Evolutionary conservation across 2,797 vertebrate genomes (phyloP), one percentile per base, ranked within the genome.

Genomic region (Bradypodion pumilum): DNA sequence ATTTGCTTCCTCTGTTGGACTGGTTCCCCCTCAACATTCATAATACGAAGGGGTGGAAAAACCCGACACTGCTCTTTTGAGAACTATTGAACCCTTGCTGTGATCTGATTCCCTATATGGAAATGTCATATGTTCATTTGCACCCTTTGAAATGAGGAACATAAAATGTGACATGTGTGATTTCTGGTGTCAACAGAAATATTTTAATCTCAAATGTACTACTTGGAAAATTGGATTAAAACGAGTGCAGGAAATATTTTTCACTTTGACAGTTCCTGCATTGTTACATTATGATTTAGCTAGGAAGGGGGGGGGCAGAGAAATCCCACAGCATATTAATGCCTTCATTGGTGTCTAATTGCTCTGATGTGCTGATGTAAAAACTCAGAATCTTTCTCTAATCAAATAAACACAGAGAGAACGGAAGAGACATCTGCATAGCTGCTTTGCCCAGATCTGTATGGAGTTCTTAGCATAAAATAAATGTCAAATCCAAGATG

Each of bases 171-270:
- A 21, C 32, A 44, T 42, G 27, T 73, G 40, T 46, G 70, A 42
- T 73, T 29, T 29, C 12, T 46, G 42, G n/a, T n/a, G n/a, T n/a
- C n/a, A n/a, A n/a, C n/a, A n/a, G n/a, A n/a, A n/a, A n/a, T n/a
- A 15, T 81, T 86, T 90, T 88, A 87, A 86, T 91, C 88, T 86
- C 82, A 84, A 87, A 88, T 74, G 90, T 89, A 90, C 74, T 89
- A 78, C 65, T 73, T 80, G 52, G 56, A 68, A 90, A 91, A 91
- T 91, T 87, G 88, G 78, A 76, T 59, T 69, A 82, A 82, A 77
- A 90, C 85, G 83, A 81, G 85, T 76, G 87, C 46, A 40, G 52
- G 66, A 74, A 81, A 68, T 74, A 83, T 87, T 29, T 83, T 90
- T 87, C n/a, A 85, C 80, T 73, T 74, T 56, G 66, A 69, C 80